Base-by-base conservation (phyloP, 2,113 vertebrate genomes). In the Willisornis vidua region DNA sequence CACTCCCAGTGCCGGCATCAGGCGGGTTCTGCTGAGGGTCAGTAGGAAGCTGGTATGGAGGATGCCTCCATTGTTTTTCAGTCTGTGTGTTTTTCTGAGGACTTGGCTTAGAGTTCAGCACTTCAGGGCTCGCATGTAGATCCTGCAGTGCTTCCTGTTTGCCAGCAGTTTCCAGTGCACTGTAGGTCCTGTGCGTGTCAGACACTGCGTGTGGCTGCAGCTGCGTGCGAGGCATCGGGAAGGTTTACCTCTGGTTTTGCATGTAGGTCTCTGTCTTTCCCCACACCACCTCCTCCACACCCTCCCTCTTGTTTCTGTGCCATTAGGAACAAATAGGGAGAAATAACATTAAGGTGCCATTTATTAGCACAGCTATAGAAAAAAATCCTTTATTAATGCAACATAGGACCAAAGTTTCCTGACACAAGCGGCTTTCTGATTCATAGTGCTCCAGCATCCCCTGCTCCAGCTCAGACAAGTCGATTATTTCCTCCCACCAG, bases 131-230 rank as follows among this genome's bases (percentile, higher is more conserved):
- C 9, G 15, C 26, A n/a, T 68, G 52, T 72, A 72, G 72, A 14
- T 86, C 54, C 71, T 89, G 61, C 78, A 83, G 57, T 1, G 9
- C 52, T 95, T 97, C 89, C 90, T 90, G 65, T 93, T 94, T 70
- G 73, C 57, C 51, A 55, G 29, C 61, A 67, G 62, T 65, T 89
- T 80, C 78, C 52, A 62, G 29, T 75, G 59, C 24, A 7, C 39
- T 0, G 0, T 23, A 45, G 65, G 22, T 87, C 49, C 45, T 25
- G 19, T 57, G 16, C 1, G 0, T 0, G 0, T 51, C 54, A 49
- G 19, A 17, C 28, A 16, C 31, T 66, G 16, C 3, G 3, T 46
- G 4, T 26, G 73, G 46, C 71, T 67, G 54, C 57, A 26, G 25
- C 48, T 73, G 29, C 1, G 1, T 59, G 12, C 1, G 2, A n/a